Conservation (phyloP, 2,888 invertebrate genomes). For the Cephus pulcher region DNA sequence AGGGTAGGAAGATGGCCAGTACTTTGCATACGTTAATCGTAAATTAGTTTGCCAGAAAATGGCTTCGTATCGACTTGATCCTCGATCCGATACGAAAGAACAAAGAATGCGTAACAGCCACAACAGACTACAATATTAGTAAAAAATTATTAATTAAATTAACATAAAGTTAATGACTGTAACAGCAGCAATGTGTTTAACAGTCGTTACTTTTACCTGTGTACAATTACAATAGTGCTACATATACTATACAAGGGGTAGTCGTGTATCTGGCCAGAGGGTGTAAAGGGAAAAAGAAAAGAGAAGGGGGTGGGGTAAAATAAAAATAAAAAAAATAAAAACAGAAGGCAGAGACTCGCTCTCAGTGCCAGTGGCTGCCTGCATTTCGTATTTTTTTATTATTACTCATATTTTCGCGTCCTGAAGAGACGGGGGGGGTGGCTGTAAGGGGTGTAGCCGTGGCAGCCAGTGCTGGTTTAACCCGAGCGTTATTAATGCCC, state of each 20-base stretch:
- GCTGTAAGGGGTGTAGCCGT: slow-evolving; percentile 1
- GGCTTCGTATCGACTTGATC: not conserved
- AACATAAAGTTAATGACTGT: not conserved
- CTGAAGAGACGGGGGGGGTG: slow-evolving; percentile 16
- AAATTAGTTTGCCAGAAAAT: not conserved
- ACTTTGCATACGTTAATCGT: slow-evolving; percentile 3
- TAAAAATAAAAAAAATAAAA: slow-evolving; percentile 1
- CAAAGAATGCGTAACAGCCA: not conserved
- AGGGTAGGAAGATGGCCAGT: not conserved
- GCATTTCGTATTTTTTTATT: slow-evolving; percentile 60
- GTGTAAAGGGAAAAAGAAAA: not conserved
- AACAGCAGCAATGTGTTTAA: not conserved
- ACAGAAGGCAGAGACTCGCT: slow-evolving; percentile 25
- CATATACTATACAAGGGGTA: not conserved
- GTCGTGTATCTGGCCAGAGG: not conserved
- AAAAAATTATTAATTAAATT: not conserved
- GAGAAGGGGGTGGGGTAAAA: not conserved
- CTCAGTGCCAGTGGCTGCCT: slow-evolving; percentile 32
- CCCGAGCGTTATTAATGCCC: slow-evolving; percentile 63
- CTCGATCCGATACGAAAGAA: not conserved
- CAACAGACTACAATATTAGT: not conserved
- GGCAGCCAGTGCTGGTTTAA: slow-evolving; percentile 41
- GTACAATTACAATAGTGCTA: not conserved
- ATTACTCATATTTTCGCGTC: slow-evolving; percentile 52
- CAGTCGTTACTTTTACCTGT: not conserved